Base-by-base conservation (phyloP, 2,888 invertebrate genomes). In the Diogma glabrata region DNA sequence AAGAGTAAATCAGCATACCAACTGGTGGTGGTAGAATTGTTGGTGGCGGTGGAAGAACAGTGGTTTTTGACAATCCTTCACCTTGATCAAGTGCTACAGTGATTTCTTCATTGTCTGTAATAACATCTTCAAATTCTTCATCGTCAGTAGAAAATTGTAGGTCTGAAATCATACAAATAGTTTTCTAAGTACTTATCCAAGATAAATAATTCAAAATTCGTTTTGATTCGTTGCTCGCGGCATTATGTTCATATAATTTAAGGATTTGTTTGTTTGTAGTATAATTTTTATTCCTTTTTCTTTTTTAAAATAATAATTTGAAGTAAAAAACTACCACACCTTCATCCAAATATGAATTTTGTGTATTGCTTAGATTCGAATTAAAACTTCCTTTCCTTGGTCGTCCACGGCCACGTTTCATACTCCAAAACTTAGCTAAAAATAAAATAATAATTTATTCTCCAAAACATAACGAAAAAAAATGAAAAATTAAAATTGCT, bases 341-440 rank as follows among this genome's bases (percentile, higher is more conserved):
- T 74, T 84, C 84, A 70, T 81, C 84, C 59, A 84, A 72, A 58
- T 82, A 80, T 66, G 84, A 81, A 63, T 81, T 81, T 62, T 81
- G 82, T 61, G 70, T 72, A 53, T 69, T 69, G 64, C 67, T 69
- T 64, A 65, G 63, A 64, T 69, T 73, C 67, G 69, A 73, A 64
- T 55, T 72, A 61, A 72, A 67, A 61, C 74, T 75, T 62, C 73
- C 72, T 62, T 75, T 75, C 61, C 74, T 66, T 51, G 75, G 75
- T 55, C 78, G 67, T 40, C 79, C 79, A 53, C 78, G 71, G 52
- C 77, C 77, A 46, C 78, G 73, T 64, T 78, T 78, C 66, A 76
- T 75, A 58, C 75, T 75, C 60, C 61, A 61, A 59, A 62, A 61
- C 65, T 66, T 67, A 57, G 64, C 66, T 66, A 66, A 60, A 67